These are phyloP conservation scores for Barypeithes pellucidus DNA, from an alignment of 2,888 invertebrate species.

Conservation along the genomic window DNA sequence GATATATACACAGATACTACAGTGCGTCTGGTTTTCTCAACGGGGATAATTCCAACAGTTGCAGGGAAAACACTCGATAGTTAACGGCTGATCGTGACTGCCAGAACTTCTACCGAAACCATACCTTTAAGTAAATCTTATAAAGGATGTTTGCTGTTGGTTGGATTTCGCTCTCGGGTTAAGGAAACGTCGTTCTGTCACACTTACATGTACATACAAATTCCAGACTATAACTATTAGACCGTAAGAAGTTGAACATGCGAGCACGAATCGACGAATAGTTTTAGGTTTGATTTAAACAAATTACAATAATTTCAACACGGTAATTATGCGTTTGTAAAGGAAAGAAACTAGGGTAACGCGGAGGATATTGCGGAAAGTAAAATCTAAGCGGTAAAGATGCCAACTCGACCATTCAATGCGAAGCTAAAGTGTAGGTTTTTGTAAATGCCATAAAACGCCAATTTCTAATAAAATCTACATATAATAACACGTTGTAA, in stretches of 20 bases:
- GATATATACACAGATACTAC: no score
- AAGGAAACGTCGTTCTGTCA: neutral
- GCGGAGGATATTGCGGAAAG: conserved; percentile 36
- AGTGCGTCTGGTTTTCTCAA: no score
- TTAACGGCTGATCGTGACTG: no score
- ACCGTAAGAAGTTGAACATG: conserved; percentile 4
- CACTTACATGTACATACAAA: neutral
- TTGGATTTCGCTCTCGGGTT: no score
- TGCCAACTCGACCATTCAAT: conserved; percentile 19
- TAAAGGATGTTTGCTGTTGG: no score
- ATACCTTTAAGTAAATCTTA: no score
- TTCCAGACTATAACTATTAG: neutral
- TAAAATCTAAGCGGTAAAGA: conserved; percentile 11
- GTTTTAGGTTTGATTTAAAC: neutral
- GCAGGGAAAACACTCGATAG: no score
- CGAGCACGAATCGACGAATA: neutral
- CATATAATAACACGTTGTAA: conserved; percentile 11
- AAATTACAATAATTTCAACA: conserved; percentile 27
- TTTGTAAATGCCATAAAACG: neutral
- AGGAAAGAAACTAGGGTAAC: conserved; percentile 43
- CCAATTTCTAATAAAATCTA: conserved; percentile 21
- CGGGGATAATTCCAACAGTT: no score
- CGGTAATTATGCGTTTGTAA: conserved; percentile 8
- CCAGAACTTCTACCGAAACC: no score
- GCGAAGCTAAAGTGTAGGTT: conserved; percentile 16